These are phyloP conservation scores for Meloidogyne exigua DNA, from an alignment of 1,140 invertebrate genomes.

Conservation along the genomic window DNA sequence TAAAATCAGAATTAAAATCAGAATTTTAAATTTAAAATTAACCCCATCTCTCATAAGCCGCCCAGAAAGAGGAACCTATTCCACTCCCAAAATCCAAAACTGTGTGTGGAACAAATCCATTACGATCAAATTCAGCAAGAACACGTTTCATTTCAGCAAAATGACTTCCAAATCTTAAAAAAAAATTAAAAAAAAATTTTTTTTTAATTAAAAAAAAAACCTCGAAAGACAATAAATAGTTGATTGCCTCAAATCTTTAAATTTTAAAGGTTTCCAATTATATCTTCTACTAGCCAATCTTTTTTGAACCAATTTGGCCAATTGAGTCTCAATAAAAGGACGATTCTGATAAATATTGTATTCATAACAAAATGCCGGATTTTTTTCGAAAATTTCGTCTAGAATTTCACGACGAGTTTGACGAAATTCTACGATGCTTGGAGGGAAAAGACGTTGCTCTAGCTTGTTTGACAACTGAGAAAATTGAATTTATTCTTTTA, in stretches of 20 bases:
- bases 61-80: slow-evolving; percentile 48
- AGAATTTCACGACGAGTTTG: slow-evolving; percentile 31
- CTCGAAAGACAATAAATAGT: slow-evolving; percentile 45
- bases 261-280: slow-evolving; percentile 54
- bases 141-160: slow-evolving; percentile 50
- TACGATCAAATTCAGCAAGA: slow-evolving; percentile 47
- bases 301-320: slow-evolving; percentile 34
- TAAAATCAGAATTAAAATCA: no score
- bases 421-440: slow-evolving; percentile 34
- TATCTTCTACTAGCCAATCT: slow-evolving; percentile 35
- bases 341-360: slow-evolving; percentile 18
- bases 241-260: slow-evolving; percentile 39
- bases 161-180: slow-evolving; percentile 35
- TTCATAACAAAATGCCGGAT: slow-evolving; percentile 3
- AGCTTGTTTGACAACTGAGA: slow-evolving; percentile 44
- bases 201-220: slow-evolving; percentile 26
- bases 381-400: slow-evolving; percentile 38
- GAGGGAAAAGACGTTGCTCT: slow-evolving; percentile 42
- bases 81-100: slow-evolving; percentile 53
- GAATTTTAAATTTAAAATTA: neutral
- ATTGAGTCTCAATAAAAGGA: slow-evolving; percentile 4
- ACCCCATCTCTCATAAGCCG: slow-evolving; percentile 44
- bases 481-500: neutral
- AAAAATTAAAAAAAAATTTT: slow-evolving; percentile 10
- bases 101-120: slow-evolving; percentile 40